Evolutionary conservation across 2,797 vertebrate genomes (phyloP).

Genomic region (Eidolon dupreanum): DNA sequence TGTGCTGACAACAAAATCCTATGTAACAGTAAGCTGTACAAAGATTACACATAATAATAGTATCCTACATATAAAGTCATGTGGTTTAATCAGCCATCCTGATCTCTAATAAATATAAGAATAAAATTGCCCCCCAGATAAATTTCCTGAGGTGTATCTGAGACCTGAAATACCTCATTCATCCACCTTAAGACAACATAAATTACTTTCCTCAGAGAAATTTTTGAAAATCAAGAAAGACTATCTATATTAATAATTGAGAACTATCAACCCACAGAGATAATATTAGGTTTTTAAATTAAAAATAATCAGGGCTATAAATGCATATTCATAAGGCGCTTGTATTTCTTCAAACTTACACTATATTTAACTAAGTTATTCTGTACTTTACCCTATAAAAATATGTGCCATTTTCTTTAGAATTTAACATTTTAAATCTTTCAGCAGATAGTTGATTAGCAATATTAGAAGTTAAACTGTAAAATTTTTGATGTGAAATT

Average conservation of each 20-base stretch:
- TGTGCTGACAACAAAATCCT: neutral
- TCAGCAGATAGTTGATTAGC: neutral
- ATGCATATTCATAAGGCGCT: neutral
- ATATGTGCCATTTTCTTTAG: neutral
- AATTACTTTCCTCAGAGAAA: neutral
- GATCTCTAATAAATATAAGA: neutral
- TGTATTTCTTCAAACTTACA: neutral
- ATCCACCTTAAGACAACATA: neutral
- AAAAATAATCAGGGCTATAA: neutral
- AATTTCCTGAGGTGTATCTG: neutral
- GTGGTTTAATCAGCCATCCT: neutral
- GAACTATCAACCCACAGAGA: neutral
- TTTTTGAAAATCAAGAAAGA: neutral
- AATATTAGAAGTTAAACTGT: neutral
- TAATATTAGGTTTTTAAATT: neutral
- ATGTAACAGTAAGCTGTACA: neutral
- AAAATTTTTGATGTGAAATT: neutral
- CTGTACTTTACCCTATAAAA: neutral
- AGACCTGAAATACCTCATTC: neutral
- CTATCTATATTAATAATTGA: neutral
- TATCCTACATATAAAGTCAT: neutral
- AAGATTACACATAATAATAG: neutral
- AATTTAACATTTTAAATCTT: neutral
- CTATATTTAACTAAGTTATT: neutral
- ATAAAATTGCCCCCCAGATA: neutral